Evolutionary conservation across 2,888 invertebrate genomes (phyloP).

Genomic region (Helobdella robusta): DNA sequence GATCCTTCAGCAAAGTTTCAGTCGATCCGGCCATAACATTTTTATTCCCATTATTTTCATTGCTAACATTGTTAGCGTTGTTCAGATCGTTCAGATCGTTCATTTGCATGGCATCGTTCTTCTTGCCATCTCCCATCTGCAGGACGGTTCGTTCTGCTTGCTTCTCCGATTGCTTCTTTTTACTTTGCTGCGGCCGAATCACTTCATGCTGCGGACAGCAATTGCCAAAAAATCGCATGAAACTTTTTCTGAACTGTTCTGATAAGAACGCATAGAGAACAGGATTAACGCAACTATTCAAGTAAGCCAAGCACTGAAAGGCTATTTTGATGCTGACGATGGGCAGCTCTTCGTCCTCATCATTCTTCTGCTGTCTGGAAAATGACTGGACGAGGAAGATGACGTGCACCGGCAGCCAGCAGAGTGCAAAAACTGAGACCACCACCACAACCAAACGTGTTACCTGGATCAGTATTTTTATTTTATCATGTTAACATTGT

Average conservation of each 20-base stretch:
- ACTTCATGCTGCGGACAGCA: background rate
- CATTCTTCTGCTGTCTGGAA: conserved; percentile 57
- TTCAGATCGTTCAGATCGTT: too few relatives aligned
- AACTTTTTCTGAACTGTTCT: conserved; percentile 84
- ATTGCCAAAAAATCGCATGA: conserved; percentile 52
- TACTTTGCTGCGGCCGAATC: too few relatives aligned
- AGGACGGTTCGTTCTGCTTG: too few relatives aligned
- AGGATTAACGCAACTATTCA: conserved; percentile 87
- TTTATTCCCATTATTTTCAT: too few relatives aligned
- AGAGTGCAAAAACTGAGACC: conserved; percentile 79
- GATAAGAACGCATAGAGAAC: conserved; percentile 86
- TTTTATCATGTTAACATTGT: conserved; percentile 71
- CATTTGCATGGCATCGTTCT: too few relatives aligned
- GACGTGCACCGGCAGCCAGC: conserved; percentile 87
- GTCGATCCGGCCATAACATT: too few relatives aligned
- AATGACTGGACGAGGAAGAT: conserved; percentile 61
- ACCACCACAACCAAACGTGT: conserved; percentile 84
- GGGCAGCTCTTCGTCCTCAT: conserved; percentile 52
- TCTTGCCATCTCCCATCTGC: too few relatives aligned
- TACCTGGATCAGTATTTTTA: conserved; percentile 74
- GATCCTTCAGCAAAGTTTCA: too few relatives aligned
- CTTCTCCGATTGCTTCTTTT: too few relatives aligned
- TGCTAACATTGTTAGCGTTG: too few relatives aligned
- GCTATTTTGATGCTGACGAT: conserved; percentile 52
- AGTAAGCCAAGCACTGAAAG: conserved; percentile 61